Evolutionary conservation across 2,888 invertebrate genomes (phyloP), one percentile per base, ranked within the genome.

Genomic region (Sthenelais limicola): DNA sequence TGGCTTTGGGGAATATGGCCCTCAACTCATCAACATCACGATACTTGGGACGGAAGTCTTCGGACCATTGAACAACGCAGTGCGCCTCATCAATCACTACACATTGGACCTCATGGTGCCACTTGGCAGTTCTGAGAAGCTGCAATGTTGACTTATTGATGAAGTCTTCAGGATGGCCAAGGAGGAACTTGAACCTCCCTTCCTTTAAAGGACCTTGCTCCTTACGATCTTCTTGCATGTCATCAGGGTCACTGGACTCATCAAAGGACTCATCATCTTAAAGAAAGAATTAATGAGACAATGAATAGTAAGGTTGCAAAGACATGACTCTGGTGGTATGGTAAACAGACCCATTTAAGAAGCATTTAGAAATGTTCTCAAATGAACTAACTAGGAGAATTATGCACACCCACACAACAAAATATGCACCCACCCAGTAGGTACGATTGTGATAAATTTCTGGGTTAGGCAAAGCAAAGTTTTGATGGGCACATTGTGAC

Each of bases 1-100:
- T n/a, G 35, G 35, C 35, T 18, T 73, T 35, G 5, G 56, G 49
- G 33, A 71, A 74, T 0, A 74, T 12, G 21, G 58, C 71, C n/a
- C 52, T 67, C 35, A 77, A 43, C 26, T 77, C 73, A 30, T 33
- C 70, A 24, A 75, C 35, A 62, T 71, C 67, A 3, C 62, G 68
- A 30, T 69, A 76, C 18, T 32, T 66, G 51, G 52, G 54, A 5
- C 75, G 43, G 33, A 76, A 76, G 15, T 73, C 69, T 18, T 72
- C 56, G 48, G 75, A 73, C 76, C 69, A 73, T 49, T 73, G 49
- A n/a, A 62, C 69, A 18, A 73, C 69, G 26, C 70, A 47, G 43
- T 70, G 73, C 21, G 54, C 73, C 49, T 73, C 73, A 70, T 73
- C 73, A 18, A 73, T 49, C n/a, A 26, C 56, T n/a, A 73, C 32